Percentiles rank a stretch among this genome's conserved stretches.
Evolutionary conservation across 2,113 vertebrate species (phyloP).

Genomic region (Nesogale talazaci): DNA sequence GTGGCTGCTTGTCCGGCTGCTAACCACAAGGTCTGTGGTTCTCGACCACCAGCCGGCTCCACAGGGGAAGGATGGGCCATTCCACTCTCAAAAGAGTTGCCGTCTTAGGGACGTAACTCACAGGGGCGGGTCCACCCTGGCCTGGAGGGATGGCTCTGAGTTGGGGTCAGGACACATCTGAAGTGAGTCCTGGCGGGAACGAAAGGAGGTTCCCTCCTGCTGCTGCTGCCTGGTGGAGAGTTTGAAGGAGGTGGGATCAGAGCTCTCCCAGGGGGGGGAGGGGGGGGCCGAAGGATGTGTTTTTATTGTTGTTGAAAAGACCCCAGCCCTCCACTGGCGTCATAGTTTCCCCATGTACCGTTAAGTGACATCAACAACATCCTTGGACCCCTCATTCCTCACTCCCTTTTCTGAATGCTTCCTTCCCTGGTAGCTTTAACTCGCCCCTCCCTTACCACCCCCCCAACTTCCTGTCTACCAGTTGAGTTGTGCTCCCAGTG

Average conservation of each 20-base stretch:
- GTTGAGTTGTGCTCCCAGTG: background rate
- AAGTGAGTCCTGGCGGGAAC: accelerated
- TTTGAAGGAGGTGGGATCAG: background rate
- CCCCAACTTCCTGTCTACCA: background rate
- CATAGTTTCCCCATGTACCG: background rate
- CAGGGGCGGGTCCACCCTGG: too few relatives aligned
- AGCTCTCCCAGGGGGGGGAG: background rate
- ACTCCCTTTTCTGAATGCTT: background rate
- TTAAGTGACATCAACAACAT: background rate
- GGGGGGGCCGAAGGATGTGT: too few relatives aligned
- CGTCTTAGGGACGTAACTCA: too few relatives aligned
- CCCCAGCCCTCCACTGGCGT: background rate
- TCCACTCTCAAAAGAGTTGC: too few relatives aligned
- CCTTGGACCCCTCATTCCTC: background rate
- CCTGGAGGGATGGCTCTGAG: background rate
- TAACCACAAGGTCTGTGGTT: too few relatives aligned
- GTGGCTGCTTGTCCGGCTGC: too few relatives aligned
- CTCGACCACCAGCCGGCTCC: too few relatives aligned
- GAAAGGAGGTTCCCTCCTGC: background rate
- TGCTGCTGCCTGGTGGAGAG: background rate
- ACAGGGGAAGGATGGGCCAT: too few relatives aligned
- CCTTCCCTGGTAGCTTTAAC: background rate
- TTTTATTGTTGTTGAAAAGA: background rate
- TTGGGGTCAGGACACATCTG: too few relatives aligned
- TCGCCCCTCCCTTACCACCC: too few relatives aligned